These are phyloP conservation scores for Macrotus californicus DNA, from an alignment of 2,113 vertebrate species.

Conservation along the genomic window DNA sequence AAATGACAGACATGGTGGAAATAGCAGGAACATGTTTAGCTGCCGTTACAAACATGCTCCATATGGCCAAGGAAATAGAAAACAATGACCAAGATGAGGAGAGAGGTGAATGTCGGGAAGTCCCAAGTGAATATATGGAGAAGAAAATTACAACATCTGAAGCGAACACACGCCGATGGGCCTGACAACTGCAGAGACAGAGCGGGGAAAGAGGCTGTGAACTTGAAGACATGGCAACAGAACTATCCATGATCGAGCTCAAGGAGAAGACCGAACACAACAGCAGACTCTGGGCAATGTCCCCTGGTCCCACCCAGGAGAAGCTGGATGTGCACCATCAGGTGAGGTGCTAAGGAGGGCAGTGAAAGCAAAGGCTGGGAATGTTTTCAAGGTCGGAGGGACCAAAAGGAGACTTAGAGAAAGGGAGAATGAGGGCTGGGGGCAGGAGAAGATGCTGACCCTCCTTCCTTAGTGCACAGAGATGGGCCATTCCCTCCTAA, in stretches of 20 bases:
- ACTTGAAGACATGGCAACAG: neutral
- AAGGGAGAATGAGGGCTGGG: neutral
- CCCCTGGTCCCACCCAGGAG: neutral
- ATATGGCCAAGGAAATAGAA: neutral
- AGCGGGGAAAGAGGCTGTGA: neutral
- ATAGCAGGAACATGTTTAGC: neutral
- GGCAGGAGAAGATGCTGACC: neutral
- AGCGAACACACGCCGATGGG: neutral
- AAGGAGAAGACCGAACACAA: fast-evolving
- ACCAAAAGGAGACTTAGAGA: neutral
- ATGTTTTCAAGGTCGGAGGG: neutral
- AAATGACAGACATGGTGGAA: neutral
- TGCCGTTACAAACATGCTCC: neutral
- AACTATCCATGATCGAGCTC: neutral
- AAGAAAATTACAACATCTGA: neutral
- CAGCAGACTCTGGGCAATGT: neutral
- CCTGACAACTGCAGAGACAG: neutral
- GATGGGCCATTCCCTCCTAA: neutral
- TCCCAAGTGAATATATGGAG: neutral
- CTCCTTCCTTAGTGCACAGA: neutral
- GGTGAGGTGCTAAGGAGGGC: neutral
- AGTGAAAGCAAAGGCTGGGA: neutral
- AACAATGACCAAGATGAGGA: neutral
- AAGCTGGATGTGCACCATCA: neutral
- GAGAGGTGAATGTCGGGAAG: neutral